These are phyloP conservation scores for Tachina grossa DNA, from an alignment of 2,888 invertebrate genomes.

Conservation along the genomic window DNA sequence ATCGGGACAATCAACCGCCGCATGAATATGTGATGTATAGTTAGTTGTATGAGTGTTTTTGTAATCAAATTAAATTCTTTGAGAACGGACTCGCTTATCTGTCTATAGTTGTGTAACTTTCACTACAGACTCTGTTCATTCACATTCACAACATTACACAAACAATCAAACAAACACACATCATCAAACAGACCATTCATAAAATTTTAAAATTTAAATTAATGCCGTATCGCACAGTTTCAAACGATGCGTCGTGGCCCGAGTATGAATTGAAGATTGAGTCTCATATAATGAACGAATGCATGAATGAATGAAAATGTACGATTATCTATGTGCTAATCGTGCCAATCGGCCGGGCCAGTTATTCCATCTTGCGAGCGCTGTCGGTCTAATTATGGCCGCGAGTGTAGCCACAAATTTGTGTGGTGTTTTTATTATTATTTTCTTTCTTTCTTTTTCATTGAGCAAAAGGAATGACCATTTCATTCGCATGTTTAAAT, in stretches of 20 bases:
- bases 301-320: too few species aligned
- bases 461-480: conserved; percentile 22
- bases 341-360: background rate
- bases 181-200: background rate
- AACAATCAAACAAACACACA: background rate
- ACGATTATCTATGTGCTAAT: background rate
- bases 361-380: background rate
- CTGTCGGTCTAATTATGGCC: conserved; percentile 32
- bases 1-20: background rate
- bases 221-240: conserved; percentile 14
- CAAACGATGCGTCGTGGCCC: background rate
- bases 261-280: conserved; percentile 5
- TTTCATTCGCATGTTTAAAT: conserved; percentile 53
- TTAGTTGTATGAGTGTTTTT: background rate
- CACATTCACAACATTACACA: conserved; percentile 23
- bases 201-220: conserved; percentile 17
- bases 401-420: background rate
- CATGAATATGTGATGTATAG: background rate
- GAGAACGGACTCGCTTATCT: conserved; percentile 21
- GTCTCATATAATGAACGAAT: background rate
- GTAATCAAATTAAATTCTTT: conserved; percentile 53
- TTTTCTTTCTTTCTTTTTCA: background rate
- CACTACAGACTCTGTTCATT: conserved; percentile 3
- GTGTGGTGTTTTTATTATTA: background rate
- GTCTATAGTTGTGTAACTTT: conserved; percentile 24